Base-by-base conservation (phyloP, 2,113 vertebrate genomes). In the Tachysurus fulvidraco region DNA sequence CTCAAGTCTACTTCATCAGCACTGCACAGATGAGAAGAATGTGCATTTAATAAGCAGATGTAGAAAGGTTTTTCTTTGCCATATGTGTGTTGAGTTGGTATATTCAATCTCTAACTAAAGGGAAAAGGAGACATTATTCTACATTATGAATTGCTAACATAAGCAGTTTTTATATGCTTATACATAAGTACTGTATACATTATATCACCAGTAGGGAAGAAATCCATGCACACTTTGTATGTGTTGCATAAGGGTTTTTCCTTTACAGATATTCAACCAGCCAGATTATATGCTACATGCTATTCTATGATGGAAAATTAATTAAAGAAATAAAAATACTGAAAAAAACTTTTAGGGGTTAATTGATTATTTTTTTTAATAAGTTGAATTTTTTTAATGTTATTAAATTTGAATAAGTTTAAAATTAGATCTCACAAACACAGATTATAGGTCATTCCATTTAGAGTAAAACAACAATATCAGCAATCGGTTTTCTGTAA, bases 61-160 rank as follows among this genome's bases (percentile, higher is more conserved):
- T 82, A 30, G 19, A 46, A 52, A 81, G 36, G 3, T 14, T 0
- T 83, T 83, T 71, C 30, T 69, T 41, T 71, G 30, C 65, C 85
- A 87, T 85, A 36, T 89, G 83, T 85, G 67, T 71, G 36, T 36
- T 74, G 83, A 87, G 62, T 65, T 16, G 6, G 17, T 69, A 8
- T 17, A 41, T 54, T 83, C 54, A n/a, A 74, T 77, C 46, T 46
- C 41, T 67, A 67, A 41, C 16, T 2, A 81, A 69, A 67, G 2
- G 69, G 25, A 69, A 28, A 83, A 67, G 30, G 12, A 36, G 23
- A 57, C 25, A 65, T 28, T 83, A 71, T 79, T 76, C 23, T 9
- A 17, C 12, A 36, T 60, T n/a, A 60, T 41, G 4, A 11, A 36
- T 41, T 59, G 55, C 21, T 36, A 59, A 60, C 55, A 41, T 30